A percentile compares a stretch with the other conserved stretches of the same genome.
Evolutionary conservation across 2,888 invertebrate genomes (phyloP).

Genomic region (Platypus cylindrus): DNA sequence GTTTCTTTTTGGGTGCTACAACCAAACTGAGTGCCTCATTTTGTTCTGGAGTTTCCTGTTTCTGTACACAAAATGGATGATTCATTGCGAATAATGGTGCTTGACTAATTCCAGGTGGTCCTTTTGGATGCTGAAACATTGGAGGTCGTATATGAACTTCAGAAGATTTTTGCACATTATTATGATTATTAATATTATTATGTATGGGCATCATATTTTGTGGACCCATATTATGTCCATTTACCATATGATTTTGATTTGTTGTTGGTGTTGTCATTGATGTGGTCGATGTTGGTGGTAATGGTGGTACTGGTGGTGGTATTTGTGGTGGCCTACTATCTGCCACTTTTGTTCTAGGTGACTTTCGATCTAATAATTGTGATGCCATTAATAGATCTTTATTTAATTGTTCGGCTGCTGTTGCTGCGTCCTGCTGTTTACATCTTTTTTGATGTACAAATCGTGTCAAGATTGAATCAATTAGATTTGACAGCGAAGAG

Average conservation of each 20-base stretch:
- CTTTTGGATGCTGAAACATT: constrained; percentile 77
- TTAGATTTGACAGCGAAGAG: constrained; percentile 66
- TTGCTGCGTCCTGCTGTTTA: constrained; percentile 68
- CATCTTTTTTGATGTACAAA: constrained; percentile 71
- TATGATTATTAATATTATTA: constrained; percentile 26
- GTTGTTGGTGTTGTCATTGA: too few species aligned
- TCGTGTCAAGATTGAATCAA: constrained; percentile 78
- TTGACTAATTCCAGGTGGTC: constrained; percentile 48
- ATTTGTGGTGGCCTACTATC: constrained; percentile 42
- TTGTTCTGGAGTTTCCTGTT: constrained; percentile 63
- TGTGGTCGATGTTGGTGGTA: too few species aligned
- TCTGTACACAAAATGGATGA: constrained; percentile 48
- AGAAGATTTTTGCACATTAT: constrained; percentile 30
- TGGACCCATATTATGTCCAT: constrained; percentile 38
- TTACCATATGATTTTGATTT: constrained; percentile 36
- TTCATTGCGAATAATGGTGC: constrained; percentile 49
- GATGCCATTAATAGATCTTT: constrained; percentile 74
- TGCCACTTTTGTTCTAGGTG: constrained; percentile 64
- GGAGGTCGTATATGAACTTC: constrained; percentile 55
- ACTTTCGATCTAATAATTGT: constrained; percentile 70
- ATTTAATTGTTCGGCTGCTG: constrained; percentile 72
- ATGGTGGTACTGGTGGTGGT: too few species aligned
- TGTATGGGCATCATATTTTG: constrained; percentile 39
- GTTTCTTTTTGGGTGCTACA: constrained; percentile 89
- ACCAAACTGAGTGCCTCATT: constrained; percentile 91